Percentiles rank a stretch among this genome's conserved stretches.
Conservation (phyloP, 2,888 invertebrate species). For the Pristionchus fissidentatus region DNA sequence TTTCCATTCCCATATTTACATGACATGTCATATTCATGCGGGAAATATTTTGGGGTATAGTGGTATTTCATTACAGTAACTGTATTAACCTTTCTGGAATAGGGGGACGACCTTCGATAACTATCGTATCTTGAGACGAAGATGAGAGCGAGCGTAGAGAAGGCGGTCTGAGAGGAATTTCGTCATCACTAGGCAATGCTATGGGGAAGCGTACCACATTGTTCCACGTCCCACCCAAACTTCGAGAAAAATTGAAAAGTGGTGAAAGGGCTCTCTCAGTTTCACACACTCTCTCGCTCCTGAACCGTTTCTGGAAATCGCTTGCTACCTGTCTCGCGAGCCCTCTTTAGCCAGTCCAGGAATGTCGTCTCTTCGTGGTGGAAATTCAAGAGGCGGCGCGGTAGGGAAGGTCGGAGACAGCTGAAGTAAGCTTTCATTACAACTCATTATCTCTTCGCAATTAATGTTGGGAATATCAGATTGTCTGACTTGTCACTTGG, state of each 20-base stretch:
- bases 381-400: not conserved
- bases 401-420: not conserved
- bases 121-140: slow-evolving; percentile 37
- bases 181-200: slow-evolving; percentile 6
- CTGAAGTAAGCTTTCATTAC: too few species aligned
- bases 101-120: not conserved
- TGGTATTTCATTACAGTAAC: too few species aligned
- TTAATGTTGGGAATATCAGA: too few species aligned
- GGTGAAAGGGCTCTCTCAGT: too few species aligned
- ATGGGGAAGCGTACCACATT: too few species aligned
- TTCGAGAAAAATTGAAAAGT: too few species aligned
- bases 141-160: slow-evolving; percentile 15
- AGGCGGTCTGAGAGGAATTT: not conserved
- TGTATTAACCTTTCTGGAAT: not conserved
- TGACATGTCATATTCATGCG: too few species aligned
- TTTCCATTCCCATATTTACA: not conserved
- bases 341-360: not conserved
- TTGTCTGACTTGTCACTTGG: too few species aligned
- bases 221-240: too few species aligned
- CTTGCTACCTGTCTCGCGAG: not conserved
- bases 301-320: not conserved
- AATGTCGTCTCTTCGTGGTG: not conserved
- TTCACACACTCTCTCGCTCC: too few species aligned
- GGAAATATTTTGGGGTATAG: too few species aligned
- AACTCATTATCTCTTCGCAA: too few species aligned